A percentile compares a stretch with the other conserved stretches of the same genome.
These are phyloP conservation scores for Proterorhinus semilunaris DNA, from an alignment of 2,113 vertebrate species.

Conservation along the genomic window DNA sequence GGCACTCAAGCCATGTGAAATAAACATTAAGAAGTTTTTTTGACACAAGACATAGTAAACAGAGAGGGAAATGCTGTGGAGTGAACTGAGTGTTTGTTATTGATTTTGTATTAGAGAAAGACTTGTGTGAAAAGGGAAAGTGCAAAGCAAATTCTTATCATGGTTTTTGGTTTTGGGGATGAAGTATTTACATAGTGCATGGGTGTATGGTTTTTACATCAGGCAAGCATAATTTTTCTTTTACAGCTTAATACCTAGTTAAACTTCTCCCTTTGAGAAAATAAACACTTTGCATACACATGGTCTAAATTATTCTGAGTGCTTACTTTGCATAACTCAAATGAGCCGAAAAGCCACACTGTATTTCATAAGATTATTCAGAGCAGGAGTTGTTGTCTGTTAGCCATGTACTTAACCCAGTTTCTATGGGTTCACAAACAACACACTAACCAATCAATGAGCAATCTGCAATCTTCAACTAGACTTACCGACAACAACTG, in stretches of 20 bases:
- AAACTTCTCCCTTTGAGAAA: conserved; percentile 30
- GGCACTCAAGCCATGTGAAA: conserved; percentile 1
- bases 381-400: background rate
- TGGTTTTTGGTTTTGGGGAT: conserved; percentile 27
- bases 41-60: conserved; percentile 4
- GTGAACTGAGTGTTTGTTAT: background rate
- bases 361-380: conserved; percentile 13
- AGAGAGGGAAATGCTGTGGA: conserved; percentile 1
- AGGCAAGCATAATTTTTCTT: conserved; percentile 42
- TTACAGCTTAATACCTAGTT: conserved; percentile 37
- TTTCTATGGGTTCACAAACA: too few species aligned
- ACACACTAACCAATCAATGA: too few species aligned
- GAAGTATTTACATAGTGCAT: conserved; percentile 19
- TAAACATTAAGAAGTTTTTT: conserved; percentile 1
- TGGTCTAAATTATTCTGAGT: conserved; percentile 44
- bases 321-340: conserved; percentile 29
- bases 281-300: conserved; percentile 48
- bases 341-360: conserved; percentile 15
- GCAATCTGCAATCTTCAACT: too few species aligned
- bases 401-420: too few species aligned
- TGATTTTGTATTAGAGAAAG: conserved; percentile 6
- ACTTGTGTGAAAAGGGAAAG: conserved; percentile 6
- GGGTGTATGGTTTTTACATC: conserved; percentile 38
- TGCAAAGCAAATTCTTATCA: conserved; percentile 13
- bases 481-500: too few species aligned